A percentile compares a stretch with the other conserved stretches of the same genome.
Evolutionary conservation across 2,797 vertebrate species (phyloP).

Genomic region (Tiaroga cobitis): DNA sequence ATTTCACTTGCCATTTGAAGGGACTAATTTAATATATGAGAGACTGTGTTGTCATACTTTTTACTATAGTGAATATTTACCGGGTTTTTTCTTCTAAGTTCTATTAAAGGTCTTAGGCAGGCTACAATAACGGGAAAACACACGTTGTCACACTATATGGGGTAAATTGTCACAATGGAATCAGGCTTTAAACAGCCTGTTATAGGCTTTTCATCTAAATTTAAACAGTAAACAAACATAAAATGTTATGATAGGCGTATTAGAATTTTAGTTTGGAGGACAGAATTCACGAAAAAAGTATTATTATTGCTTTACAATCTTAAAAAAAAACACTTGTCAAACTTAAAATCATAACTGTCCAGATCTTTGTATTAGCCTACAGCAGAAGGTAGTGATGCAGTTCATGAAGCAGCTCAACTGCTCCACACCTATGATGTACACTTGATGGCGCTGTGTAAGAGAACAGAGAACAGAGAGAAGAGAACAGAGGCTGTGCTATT

Average conservation of each 20-base stretch:
- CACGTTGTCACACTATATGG: background rate
- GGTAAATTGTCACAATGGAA: background rate
- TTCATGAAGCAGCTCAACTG: no score
- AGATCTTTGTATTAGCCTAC: background rate
- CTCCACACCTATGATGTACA: background rate
- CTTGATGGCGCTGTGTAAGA: background rate
- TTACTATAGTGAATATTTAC: background rate
- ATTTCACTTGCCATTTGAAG: conserved; percentile 23
- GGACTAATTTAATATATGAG: background rate
- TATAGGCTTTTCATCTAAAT: background rate
- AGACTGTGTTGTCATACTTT: conserved; percentile 11
- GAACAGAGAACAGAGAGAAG: no score
- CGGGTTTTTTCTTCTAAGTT: background rate
- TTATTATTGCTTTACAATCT: background rate
- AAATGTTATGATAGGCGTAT: background rate
- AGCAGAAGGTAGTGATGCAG: background rate
- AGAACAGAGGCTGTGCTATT: background rate
- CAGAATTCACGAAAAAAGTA: background rate
- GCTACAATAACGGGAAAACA: background rate
- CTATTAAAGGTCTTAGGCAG: background rate
- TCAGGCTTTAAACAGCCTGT: background rate
- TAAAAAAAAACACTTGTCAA: background rate
- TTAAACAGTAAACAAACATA: background rate
- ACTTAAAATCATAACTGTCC: background rate
- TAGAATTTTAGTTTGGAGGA: no score